Evolutionary conservation across 2,113 vertebrate species (phyloP).

Genomic region (Camarhynchus parvulus): DNA sequence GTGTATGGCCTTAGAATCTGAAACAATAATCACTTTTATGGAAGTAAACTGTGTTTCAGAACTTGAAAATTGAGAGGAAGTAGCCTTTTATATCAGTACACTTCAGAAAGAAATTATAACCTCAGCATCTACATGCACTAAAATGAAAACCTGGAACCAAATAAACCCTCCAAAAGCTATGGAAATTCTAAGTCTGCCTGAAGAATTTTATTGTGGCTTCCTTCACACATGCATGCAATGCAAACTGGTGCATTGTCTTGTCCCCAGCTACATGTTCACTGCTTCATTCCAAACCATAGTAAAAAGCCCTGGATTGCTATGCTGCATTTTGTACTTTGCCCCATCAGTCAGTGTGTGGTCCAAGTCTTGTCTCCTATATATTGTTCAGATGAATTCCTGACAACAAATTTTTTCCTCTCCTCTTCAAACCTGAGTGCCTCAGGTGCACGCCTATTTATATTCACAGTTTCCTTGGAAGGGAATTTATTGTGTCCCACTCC

Average conservation of each 20-base stretch:
- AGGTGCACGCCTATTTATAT: neutral
- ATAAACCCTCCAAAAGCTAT: neutral
- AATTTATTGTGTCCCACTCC: neutral
- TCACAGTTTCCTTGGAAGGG: neutral
- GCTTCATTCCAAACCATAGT: neutral
- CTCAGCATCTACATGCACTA: rapidly evolving
- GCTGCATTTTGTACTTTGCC: neutral
- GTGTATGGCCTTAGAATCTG: neutral
- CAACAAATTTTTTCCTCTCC: neutral
- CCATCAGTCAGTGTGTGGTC: neutral
- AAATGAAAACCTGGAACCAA: neutral
- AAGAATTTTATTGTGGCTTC: neutral
- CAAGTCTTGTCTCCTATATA: neutral
- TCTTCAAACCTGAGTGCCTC: neutral
- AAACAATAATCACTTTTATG: neutral
- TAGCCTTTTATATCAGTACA: neutral
- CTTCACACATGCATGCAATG: neutral
- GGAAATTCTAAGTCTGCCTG: neutral
- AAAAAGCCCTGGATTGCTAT: neutral
- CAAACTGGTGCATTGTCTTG: neutral
- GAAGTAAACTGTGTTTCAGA: neutral
- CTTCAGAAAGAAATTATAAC: neutral
- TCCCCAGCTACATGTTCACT: neutral
- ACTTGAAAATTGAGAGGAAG: neutral
- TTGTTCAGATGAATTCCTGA: neutral